Evolutionary conservation across 2,797 vertebrate species (phyloP).

Genomic region (Amazona ochrocephala): DNA sequence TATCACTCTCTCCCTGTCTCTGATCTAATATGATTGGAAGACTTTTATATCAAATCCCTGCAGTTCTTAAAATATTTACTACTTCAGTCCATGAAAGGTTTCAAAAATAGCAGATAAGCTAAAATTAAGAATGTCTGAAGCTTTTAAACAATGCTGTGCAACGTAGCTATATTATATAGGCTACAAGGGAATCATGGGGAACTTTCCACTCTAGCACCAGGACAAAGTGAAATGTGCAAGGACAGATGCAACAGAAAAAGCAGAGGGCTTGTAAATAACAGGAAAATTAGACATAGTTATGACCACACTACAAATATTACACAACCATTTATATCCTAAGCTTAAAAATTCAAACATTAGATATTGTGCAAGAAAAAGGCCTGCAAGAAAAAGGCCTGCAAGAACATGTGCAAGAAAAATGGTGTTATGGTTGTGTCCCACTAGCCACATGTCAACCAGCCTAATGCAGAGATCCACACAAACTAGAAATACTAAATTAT

Average conservation of each 20-base stretch:
- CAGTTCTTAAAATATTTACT: not conserved
- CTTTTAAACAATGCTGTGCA: not conserved
- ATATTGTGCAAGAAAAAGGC: not conserved
- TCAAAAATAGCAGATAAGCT: not conserved
- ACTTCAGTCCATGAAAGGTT: not conserved
- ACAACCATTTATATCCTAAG: not conserved
- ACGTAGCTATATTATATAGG: not conserved
- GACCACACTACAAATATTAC: not conserved
- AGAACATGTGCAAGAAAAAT: not conserved
- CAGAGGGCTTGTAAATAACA: not conserved
- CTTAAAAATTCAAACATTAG: not conserved
- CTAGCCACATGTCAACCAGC: not conserved
- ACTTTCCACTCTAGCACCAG: not conserved
- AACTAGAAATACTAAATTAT: not conserved
- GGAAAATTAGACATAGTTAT: not conserved
- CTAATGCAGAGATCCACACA: not conserved
- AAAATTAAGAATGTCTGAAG: not conserved
- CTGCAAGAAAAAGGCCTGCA: not conserved
- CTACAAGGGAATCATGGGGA: not conserved
- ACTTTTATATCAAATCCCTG: not conserved
- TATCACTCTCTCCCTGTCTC: not conserved
- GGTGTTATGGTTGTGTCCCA: not conserved
- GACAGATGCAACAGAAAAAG: not conserved
- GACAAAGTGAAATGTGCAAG: not conserved
- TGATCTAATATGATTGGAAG: not conserved